phyloP scores from a whole-genome alignment of 2,888 invertebrate species.

The Cosmorhoe ocellata region DNA sequence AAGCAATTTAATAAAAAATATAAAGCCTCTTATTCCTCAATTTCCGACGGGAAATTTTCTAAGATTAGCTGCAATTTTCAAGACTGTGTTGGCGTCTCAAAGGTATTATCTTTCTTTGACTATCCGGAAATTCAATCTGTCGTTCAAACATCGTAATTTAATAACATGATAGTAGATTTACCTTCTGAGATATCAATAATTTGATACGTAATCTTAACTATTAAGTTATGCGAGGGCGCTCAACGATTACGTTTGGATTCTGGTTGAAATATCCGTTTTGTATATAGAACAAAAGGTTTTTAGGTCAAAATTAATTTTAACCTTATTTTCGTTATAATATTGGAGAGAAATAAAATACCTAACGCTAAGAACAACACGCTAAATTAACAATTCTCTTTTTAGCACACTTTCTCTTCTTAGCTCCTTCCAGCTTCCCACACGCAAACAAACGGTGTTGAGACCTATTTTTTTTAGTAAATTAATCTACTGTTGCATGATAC shows the following conservation, averaged over 20 bases:
- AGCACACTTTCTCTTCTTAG: slow-evolving; percentile 7
- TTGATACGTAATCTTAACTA: too few relatives aligned
- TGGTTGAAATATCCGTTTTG: too few relatives aligned
- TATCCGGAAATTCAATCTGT: slow-evolving; percentile 2
- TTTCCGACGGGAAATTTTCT: not conserved
- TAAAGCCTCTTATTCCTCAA: too few relatives aligned
- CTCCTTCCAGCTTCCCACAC: slow-evolving; percentile 15
- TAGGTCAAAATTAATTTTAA: too few relatives aligned
- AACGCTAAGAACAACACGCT: not conserved
- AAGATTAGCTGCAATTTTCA: slow-evolving; percentile 1
- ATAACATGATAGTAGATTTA: too few relatives aligned
- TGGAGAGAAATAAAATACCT: not conserved
- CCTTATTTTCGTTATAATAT: too few relatives aligned
- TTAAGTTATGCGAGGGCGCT: too few relatives aligned
- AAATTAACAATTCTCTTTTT: slow-evolving; percentile 2
- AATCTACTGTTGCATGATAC: slow-evolving; percentile 68
- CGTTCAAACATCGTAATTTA: not conserved
- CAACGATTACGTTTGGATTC: too few relatives aligned
- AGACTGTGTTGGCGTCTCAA: not conserved
- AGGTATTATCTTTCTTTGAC: slow-evolving; percentile 1
- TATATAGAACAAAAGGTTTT: too few relatives aligned
- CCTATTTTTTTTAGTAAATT: slow-evolving; percentile 39
- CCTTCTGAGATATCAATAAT: too few relatives aligned
- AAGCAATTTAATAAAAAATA: too few relatives aligned
- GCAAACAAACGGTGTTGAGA: slow-evolving; percentile 17